Base-by-base conservation (phyloP, 2,113 vertebrate genomes). In the Stercorarius parasiticus region DNA sequence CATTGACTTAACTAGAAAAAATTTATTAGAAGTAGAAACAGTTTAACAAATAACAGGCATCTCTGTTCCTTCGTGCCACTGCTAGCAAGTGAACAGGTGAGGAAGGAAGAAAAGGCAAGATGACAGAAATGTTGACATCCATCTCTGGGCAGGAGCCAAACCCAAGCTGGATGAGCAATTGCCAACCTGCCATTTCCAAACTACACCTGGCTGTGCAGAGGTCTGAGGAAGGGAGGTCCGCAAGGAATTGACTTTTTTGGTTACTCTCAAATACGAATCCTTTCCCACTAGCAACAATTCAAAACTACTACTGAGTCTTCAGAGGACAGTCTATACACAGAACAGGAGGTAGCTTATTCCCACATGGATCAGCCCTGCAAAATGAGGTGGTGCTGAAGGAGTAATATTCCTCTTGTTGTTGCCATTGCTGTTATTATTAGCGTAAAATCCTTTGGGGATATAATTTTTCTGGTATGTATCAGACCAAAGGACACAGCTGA, bases 401-500 rank as follows among this genome's bases (percentile, higher is more conserved):
- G 61, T 74, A 94, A n/a, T 47, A 70, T 32, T 78, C 38, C 67
- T 86, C 26, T 27, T 52, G 5, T n/a, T 86, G 43, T 70, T 72
- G 62, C 38, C 42, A 38, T 17, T 58, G 38, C 45, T 94, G 38
- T 20, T 87, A 18, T 59, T 80, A 73, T 62, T 88, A 86, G 23
- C 22, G 47, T 52, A 55, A 78, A 86, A 59, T 52, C 47, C 50
- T 86, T 40, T 61, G 62, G 47, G 36, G 15, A 34, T 71, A 9
- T 52, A 30, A 70, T 78, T 90, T 59, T 69, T 83, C 47, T 22
- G 20, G 17, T 38, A 61, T 49, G 58, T 36, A 66, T n/a, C 69
- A 91, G 56, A 74, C 72, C 47, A 87, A 95, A 93, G 74, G 59
- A 67, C 59, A 73, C 32, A 73, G 59, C 8, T 72, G n/a, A 93